Percentiles rank a stretch among this genome's conserved stretches.
These are phyloP conservation scores for Pachycephus smyrnensis DNA, from an alignment of 2,888 invertebrate species.

Conservation along the genomic window DNA sequence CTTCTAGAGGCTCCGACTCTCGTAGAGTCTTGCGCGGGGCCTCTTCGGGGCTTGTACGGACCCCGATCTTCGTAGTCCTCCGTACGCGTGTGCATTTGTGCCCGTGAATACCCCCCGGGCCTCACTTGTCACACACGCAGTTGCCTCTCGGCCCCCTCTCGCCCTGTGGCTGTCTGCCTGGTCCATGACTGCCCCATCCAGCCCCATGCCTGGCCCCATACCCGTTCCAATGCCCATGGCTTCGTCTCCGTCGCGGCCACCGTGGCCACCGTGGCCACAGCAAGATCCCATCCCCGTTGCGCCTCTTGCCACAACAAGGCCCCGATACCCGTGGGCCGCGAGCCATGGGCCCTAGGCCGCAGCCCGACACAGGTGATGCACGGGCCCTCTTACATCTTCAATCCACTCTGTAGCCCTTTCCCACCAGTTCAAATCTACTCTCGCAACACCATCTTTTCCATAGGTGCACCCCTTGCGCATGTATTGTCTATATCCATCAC, in stretches of 20 bases:
- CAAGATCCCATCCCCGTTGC: conserved; percentile 17
- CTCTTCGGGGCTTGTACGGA: conserved; percentile 21
- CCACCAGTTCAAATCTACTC: background rate
- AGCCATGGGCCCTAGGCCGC: conserved; percentile 15
- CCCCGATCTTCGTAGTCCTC: background rate
- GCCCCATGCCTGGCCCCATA: background rate
- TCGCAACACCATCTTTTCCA: conserved; percentile 11
- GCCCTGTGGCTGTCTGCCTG: background rate
- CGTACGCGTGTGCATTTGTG: conserved; percentile 8
- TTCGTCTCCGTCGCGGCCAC: conserved; percentile 15
- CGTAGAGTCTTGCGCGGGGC: conserved; percentile 35
- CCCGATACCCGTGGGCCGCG: conserved; percentile 47
- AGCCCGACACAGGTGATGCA: conserved; percentile 56
- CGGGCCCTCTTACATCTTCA: conserved; percentile 53
- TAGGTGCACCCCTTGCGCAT: conserved; percentile 40
- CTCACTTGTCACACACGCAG: conserved; percentile 55
- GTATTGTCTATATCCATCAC: conserved; percentile 39
- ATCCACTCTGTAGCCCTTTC: conserved; percentile 47
- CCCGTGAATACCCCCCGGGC: conserved; percentile 42
- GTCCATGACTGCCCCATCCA: background rate
- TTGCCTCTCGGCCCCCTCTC: conserved; percentile 17
- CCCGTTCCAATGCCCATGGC: conserved; percentile 6
- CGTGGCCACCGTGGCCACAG: conserved; percentile 21
- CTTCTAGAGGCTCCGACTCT: conserved; percentile 35
- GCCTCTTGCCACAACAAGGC: conserved; percentile 41